Percentiles rank a stretch among this genome's conserved stretches.
Conservation (phyloP, 2,113 vertebrate genomes). For the Oreotrochilus melanogaster region DNA sequence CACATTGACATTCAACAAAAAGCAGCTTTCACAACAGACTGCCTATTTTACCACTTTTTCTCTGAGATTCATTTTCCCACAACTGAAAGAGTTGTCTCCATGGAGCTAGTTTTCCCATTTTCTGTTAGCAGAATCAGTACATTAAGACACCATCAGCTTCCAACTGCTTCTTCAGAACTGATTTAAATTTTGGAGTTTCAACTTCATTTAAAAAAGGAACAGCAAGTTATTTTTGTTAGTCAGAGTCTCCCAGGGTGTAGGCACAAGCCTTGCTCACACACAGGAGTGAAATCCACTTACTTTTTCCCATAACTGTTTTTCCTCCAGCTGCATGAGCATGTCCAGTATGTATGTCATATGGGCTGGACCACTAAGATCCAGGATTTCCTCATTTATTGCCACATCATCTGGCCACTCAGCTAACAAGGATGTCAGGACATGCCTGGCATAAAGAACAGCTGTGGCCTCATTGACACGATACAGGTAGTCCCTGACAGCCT, state of each 20-base stretch:
- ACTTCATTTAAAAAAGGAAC: not conserved
- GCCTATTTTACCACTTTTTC: not conserved
- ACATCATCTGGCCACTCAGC: constrained; percentile 89
- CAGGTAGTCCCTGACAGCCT: constrained; percentile 90
- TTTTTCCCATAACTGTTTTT: constrained; percentile 94
- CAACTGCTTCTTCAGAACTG: not conserved
- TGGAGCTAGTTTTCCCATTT: not conserved
- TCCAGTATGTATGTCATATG: constrained; percentile 98
- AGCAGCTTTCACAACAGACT: not conserved
- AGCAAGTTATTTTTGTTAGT: not conserved
- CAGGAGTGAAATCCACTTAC: constrained; percentile 69
- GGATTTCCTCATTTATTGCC: constrained; percentile 88
- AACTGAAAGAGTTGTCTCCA: not conserved
- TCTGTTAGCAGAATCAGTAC: not conserved
- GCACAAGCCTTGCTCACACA: not conserved
- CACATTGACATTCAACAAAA: not conserved
- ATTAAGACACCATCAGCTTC: not conserved
- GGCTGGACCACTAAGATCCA: constrained; percentile 92
- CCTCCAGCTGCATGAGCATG: constrained; percentile 98
- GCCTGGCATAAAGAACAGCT: constrained; percentile 92
- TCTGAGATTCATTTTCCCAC: not conserved
- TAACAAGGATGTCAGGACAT: constrained; percentile 89
- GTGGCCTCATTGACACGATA: constrained; percentile 96
- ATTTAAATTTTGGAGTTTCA: not conserved
- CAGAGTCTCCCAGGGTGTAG: not conserved